phyloP scores from a whole-genome alignment of 2,113 vertebrate genomes.

The Emydura subglobosa region DNA sequence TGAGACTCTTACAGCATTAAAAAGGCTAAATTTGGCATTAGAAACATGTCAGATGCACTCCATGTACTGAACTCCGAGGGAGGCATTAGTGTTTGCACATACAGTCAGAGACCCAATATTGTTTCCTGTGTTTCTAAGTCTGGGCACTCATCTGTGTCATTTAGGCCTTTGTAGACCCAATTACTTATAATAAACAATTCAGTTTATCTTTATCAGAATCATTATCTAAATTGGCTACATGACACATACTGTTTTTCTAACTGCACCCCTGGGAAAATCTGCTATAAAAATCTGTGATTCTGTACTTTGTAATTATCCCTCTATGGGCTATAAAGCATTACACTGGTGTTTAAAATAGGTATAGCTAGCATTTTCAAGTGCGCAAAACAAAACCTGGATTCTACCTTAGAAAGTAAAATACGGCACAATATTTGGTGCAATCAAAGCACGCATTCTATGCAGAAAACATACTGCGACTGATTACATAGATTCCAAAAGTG shows the following conservation, averaged over 20 bases:
- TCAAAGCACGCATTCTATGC: not conserved
- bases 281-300: constrained; percentile 84
- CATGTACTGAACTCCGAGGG: not conserved
- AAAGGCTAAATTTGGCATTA: not conserved
- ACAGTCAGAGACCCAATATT: accelerated
- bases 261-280: constrained; percentile 89
- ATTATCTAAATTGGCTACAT: constrained; percentile 99
- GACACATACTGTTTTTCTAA: constrained; percentile 94
- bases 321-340: constrained; percentile 89
- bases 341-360: constrained; percentile 86
- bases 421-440: constrained; percentile 60
- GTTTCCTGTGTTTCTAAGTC: not conserved
- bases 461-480: not conserved
- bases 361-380: constrained; percentile 78
- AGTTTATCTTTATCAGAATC: constrained; percentile 98
- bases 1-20: accelerated
- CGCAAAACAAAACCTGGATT: constrained; percentile 52
- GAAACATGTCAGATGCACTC: accelerated
- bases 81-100: accelerated
- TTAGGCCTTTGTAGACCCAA: constrained; percentile 88
- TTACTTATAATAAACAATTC: constrained; percentile 98
- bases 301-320: constrained; percentile 94
- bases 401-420: constrained; percentile 69
- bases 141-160: constrained; percentile 66
- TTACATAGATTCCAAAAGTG: not conserved